Conservation (phyloP, 2,888 invertebrate genomes). For the Aphodius granarius region DNA sequence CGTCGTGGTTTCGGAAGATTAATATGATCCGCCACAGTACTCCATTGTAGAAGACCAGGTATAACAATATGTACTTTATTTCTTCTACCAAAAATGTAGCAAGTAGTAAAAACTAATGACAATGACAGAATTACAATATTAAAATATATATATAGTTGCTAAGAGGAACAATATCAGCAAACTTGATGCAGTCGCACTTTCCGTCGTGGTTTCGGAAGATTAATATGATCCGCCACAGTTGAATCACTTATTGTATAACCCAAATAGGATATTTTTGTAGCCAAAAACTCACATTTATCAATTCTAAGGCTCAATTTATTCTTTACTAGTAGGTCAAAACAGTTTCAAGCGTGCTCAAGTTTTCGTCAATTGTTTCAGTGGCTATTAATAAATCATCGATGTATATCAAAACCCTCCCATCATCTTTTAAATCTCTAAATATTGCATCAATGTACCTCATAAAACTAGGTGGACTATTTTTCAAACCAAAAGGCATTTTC, state of each 20-base stretch:
- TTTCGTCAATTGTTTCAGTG: constrained; percentile 18
- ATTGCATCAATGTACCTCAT: constrained; percentile 8
- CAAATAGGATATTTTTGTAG: constrained; percentile 12
- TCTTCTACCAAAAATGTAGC: too few species aligned
- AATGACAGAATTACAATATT: too few species aligned
- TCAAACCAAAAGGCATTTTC: constrained; percentile 15
- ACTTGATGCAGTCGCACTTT: too few species aligned
- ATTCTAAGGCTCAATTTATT: constrained; percentile 15
- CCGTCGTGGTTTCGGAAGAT: too few species aligned
- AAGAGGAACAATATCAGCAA: too few species aligned
- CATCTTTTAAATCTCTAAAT: constrained; percentile 15
- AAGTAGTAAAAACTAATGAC: too few species aligned
- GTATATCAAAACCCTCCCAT: constrained; percentile 15
- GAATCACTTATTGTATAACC: constrained; percentile 8
- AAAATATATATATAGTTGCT: too few species aligned
- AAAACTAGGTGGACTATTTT: constrained; percentile 10
- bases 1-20: too few species aligned
- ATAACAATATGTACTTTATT: too few species aligned
- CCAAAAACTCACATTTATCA: constrained; percentile 17
- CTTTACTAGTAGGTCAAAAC: constrained; percentile 11
- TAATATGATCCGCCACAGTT: too few species aligned
- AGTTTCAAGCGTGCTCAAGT: constrained; percentile 5
- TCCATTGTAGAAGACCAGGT: too few species aligned
- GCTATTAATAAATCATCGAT: constrained; percentile 21
- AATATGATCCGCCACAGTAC: too few species aligned